Conservation (phyloP, 1,140 invertebrate species). For the Habropoda laboriosa region DNA sequence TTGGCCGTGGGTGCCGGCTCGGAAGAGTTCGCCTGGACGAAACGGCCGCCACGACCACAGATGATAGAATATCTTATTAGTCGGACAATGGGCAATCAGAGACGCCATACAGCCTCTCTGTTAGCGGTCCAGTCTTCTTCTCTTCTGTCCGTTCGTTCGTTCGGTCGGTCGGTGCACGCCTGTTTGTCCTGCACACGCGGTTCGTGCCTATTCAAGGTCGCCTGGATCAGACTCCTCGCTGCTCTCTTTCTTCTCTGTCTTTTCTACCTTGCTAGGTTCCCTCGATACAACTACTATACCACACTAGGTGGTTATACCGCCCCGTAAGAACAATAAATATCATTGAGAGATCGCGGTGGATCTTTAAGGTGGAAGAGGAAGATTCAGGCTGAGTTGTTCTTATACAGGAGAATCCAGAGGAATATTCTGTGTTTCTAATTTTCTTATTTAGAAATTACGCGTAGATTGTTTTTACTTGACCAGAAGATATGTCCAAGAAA, state of each 20-base stretch:
- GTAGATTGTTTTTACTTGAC: too few relatives aligned
- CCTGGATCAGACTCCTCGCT: constrained; percentile 28
- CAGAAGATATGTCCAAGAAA: too few relatives aligned
- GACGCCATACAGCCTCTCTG: constrained; percentile 74
- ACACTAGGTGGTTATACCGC: too few relatives aligned
- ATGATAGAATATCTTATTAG: constrained; percentile 80
- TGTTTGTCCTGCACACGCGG: constrained; percentile 57
- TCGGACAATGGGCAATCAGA: constrained; percentile 80
- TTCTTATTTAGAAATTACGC: too few relatives aligned
- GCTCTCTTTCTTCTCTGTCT: not conserved
- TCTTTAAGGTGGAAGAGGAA: not conserved
- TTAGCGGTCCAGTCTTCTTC: constrained; percentile 71
- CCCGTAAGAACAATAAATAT: constrained; percentile 38
- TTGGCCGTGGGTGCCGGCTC: constrained; percentile 58
- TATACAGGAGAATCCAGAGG: too few relatives aligned
- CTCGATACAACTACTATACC: not conserved
- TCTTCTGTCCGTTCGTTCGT: too few relatives aligned
- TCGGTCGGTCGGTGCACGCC: constrained; percentile 51
- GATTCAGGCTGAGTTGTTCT: too few relatives aligned
- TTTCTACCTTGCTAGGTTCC: not conserved
- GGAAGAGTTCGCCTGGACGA: constrained; percentile 56
- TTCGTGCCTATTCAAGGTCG: constrained; percentile 59
- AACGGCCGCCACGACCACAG: constrained; percentile 66
- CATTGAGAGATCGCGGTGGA: not conserved
- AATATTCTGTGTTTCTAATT: too few relatives aligned